phyloP scores from a whole-genome alignment of 2,888 invertebrate species.

The Suillia variegata region DNA sequence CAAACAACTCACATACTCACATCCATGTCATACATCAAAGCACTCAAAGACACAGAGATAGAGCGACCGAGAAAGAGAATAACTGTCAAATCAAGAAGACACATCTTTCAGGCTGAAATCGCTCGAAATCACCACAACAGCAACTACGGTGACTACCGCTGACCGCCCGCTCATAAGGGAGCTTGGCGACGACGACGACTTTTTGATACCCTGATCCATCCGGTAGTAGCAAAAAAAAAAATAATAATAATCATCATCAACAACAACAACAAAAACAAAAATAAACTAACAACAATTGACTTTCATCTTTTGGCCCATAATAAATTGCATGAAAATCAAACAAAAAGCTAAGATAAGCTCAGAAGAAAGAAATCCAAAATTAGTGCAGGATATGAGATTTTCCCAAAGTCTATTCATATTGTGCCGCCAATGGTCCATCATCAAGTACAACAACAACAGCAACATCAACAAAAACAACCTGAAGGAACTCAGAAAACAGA shows the following conservation, averaged over 20 bases:
- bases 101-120: not conserved
- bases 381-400: not conserved
- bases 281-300: not conserved
- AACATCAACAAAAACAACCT: not conserved
- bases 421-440: not conserved
- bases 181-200: too few relatives aligned
- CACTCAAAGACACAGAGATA: too few relatives aligned
- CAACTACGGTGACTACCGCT: too few relatives aligned
- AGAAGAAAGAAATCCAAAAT: not conserved
- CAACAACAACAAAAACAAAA: too few relatives aligned
- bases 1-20: too few relatives aligned
- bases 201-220: too few relatives aligned
- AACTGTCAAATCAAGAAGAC: constrained; percentile 1
- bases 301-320: not conserved
- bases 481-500: too few relatives aligned
- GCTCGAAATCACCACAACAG: not conserved
- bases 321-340: not conserved
- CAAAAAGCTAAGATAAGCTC: not conserved
- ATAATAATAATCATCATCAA: too few relatives aligned
- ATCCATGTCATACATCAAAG: not conserved
- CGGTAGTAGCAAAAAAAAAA: too few relatives aligned
- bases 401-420: not conserved
- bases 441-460: not conserved
- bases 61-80: too few relatives aligned
- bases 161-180: too few relatives aligned